Evolutionary conservation across 1,140 invertebrate species (phyloP).

Genomic region (Heterodera schachtii): DNA sequence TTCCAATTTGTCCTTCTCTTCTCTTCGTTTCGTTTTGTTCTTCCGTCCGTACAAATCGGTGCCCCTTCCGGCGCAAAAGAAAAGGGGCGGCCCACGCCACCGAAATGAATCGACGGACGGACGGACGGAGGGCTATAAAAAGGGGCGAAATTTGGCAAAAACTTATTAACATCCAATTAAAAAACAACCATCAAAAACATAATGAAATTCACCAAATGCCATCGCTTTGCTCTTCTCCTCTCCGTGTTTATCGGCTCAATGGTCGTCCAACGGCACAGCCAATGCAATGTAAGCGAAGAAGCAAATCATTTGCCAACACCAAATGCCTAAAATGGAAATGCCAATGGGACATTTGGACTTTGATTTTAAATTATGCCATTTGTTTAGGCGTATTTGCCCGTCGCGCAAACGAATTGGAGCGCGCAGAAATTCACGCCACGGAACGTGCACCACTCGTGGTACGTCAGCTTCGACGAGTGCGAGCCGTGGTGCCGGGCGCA

Average conservation of each 20-base stretch:
- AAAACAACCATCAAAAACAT: too few relatives aligned
- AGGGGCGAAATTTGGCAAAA: neutral
- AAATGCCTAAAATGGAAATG: too few relatives aligned
- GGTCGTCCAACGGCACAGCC: neutral
- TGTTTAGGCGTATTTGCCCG: conserved; percentile 3
- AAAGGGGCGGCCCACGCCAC: too few relatives aligned
- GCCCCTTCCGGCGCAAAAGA: neutral
- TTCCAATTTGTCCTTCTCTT: neutral
- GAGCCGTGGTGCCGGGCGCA: conserved; percentile 12
- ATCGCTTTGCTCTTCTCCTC: too few relatives aligned
- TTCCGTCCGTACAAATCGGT: neutral
- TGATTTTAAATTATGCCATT: too few relatives aligned
- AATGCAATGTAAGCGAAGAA: neutral
- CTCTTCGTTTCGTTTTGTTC: neutral
- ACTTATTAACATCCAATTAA: too few relatives aligned
- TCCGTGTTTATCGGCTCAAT: neutral
- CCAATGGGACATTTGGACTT: too few relatives aligned
- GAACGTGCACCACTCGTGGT: neutral
- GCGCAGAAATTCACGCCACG: neutral
- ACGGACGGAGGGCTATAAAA: neutral
- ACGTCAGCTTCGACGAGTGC: neutral
- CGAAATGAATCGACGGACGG: too few relatives aligned
- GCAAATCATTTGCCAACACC: neutral
- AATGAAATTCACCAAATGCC: too few relatives aligned
- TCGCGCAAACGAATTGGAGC: neutral